These are phyloP conservation scores for Trachelus tabidus DNA, from an alignment of 2,888 invertebrate species.

Conservation along the genomic window DNA sequence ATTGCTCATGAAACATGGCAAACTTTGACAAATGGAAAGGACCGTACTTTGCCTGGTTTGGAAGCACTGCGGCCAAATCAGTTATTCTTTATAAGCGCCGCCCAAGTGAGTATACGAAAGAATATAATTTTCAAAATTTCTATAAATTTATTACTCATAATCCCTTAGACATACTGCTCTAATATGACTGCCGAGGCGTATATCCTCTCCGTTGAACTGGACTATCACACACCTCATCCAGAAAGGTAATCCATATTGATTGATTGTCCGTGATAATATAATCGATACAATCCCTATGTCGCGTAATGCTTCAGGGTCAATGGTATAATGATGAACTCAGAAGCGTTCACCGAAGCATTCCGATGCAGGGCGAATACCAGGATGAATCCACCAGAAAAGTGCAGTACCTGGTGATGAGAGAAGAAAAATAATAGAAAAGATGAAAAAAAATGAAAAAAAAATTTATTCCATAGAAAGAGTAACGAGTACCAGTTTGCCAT, in stretches of 20 bases:
- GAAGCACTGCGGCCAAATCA: slow-evolving; percentile 65
- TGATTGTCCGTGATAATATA: neutral
- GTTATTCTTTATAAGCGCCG: slow-evolving; percentile 68
- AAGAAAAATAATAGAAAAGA: slow-evolving; percentile 1
- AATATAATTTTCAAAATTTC: neutral
- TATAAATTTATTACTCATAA: neutral
- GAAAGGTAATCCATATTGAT: slow-evolving; percentile 61
- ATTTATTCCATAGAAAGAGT: neutral
- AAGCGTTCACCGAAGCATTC: slow-evolving; percentile 67
- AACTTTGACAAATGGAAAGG: slow-evolving; percentile 53
- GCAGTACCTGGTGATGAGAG: slow-evolving; percentile 64
- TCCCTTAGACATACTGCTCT: slow-evolving; percentile 67
- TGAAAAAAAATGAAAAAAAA: slow-evolving; percentile 1
- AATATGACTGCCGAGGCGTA: slow-evolving; percentile 68
- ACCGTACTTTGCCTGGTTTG: slow-evolving; percentile 65
- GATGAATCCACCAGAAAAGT: slow-evolving; percentile 68
- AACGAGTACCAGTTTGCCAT: neutral
- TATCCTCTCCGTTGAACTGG: slow-evolving; percentile 68
- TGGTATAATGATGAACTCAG: slow-evolving; percentile 69
- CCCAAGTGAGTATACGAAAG: slow-evolving; percentile 59
- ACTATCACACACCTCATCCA: slow-evolving; percentile 68
- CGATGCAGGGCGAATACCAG: slow-evolving; percentile 64
- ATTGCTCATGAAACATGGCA: slow-evolving; percentile 67
- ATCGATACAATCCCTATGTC: neutral
- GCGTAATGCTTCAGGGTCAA: slow-evolving; percentile 59